Conservation (phyloP, 2,888 invertebrate species). For the Oligia strigilis region DNA sequence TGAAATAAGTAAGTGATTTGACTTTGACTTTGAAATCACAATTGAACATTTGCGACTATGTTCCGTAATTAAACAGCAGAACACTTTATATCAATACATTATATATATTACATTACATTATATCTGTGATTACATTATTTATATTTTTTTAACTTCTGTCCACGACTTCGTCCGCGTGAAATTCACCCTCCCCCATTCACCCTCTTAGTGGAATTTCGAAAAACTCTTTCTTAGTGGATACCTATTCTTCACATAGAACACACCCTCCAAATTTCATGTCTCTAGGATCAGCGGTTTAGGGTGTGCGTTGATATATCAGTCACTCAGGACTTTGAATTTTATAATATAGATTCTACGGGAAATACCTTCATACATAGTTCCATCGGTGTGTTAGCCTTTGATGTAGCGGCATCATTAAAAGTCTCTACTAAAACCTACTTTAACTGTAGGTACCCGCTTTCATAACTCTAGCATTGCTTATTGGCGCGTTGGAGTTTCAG, state of each 20-base stretch:
- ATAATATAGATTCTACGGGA: conserved; percentile 10
- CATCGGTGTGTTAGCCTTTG: conserved; percentile 24
- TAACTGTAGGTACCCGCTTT: not conserved
- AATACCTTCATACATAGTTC: not conserved
- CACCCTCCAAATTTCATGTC: too few relatives aligned
- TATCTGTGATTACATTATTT: too few relatives aligned
- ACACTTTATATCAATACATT: not conserved
- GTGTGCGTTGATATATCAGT: too few relatives aligned
- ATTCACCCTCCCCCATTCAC: too few relatives aligned
- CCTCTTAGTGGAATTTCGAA: too few relatives aligned
- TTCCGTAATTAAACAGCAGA: not conserved
- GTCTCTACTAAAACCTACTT: conserved; percentile 15
- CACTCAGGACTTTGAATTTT: too few relatives aligned
- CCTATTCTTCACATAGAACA: too few relatives aligned
- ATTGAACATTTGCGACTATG: not conserved
- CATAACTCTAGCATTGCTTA: not conserved
- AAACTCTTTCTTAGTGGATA: too few relatives aligned
- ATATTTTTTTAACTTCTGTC: too few relatives aligned
- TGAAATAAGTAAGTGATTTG: not conserved
- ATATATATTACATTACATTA: too few relatives aligned
- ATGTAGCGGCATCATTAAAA: conserved; percentile 48
- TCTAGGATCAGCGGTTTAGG: too few relatives aligned
- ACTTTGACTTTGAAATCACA: not conserved
- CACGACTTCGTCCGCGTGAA: too few relatives aligned
- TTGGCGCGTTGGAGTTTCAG: conserved; percentile 13